These are phyloP conservation scores for Noctuana brunneofusca DNA, from an alignment of 2,888 invertebrate genomes.

Conservation along the genomic window DNA sequence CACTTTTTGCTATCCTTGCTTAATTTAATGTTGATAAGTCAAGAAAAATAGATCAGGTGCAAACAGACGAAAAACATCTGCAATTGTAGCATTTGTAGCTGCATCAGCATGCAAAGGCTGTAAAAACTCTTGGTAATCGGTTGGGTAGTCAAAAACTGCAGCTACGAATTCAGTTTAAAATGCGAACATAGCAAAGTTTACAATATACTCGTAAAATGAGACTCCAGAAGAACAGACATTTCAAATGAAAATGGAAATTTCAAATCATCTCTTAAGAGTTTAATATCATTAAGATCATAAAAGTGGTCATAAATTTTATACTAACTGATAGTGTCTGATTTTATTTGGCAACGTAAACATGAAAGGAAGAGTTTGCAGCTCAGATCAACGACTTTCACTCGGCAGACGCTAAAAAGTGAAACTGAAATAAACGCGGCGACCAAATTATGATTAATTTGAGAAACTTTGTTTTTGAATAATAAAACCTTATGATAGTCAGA, in stretches of 20 bases:
- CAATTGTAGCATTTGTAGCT: background rate
- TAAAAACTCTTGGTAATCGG: background rate
- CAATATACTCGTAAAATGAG: background rate
- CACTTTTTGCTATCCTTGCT: constrained; percentile 8
- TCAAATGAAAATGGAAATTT: too few species aligned
- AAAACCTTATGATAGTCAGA: background rate
- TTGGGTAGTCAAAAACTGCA: background rate
- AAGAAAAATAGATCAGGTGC: background rate
- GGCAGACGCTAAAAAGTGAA: constrained; percentile 78
- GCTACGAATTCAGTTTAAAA: background rate
- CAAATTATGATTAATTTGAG: constrained; percentile 61
- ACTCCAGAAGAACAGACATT: background rate
- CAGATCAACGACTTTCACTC: constrained; percentile 74
- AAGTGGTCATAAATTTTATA: constrained; percentile 5
- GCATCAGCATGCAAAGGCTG: background rate
- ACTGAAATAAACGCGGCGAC: constrained; percentile 64
- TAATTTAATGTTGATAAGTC: background rate
- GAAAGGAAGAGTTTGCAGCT: constrained; percentile 73
- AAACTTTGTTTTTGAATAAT: constrained; percentile 42
- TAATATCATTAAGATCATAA: too few species aligned
- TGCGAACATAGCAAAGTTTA: background rate
- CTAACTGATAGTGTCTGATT: constrained; percentile 42
- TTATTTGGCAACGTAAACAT: constrained; percentile 51
- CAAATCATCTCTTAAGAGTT: too few species aligned
- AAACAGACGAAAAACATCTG: background rate